phyloP scores from a whole-genome alignment of 2,888 invertebrate genomes.

The Vanessa cardui region DNA sequence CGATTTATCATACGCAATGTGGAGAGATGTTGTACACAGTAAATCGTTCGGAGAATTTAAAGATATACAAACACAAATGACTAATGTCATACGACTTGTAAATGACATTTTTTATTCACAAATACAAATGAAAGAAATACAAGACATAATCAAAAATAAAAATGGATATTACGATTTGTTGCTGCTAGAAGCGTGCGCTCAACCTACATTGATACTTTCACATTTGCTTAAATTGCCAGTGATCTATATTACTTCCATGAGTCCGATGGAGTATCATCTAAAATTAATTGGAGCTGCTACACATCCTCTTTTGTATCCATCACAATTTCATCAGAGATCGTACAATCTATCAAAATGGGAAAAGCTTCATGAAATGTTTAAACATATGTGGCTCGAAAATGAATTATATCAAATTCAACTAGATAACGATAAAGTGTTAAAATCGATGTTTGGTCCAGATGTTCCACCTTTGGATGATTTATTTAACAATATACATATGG shows the following conservation, averaged over 20 bases:
- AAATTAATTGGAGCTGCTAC: slow-evolving; percentile 45
- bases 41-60: slow-evolving; percentile 12
- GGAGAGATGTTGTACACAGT: slow-evolving; percentile 31
- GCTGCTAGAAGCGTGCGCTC: slow-evolving; percentile 47
- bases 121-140: slow-evolving; percentile 41
- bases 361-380: slow-evolving; percentile 45
- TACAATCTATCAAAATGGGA: slow-evolving; percentile 49
- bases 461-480: slow-evolving; percentile 44
- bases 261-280: slow-evolving; percentile 36
- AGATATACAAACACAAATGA: slow-evolving; percentile 38
- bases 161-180: slow-evolving; percentile 50
- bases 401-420: slow-evolving; percentile 8
- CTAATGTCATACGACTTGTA: slow-evolving; percentile 2
- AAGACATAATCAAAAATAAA: slow-evolving; percentile 44
- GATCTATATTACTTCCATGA: slow-evolving; percentile 52
- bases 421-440: slow-evolving; percentile 41
- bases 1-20: slow-evolving; percentile 43
- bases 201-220: slow-evolving; percentile 45
- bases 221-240: slow-evolving; percentile 54
- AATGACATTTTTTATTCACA: slow-evolving; percentile 41
- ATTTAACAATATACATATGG: slow-evolving; percentile 51
- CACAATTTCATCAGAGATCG: slow-evolving; percentile 37
- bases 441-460: slow-evolving; percentile 41
- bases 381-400: slow-evolving; percentile 29
- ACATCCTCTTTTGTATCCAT: slow-evolving; percentile 53